These are phyloP conservation scores for Tamandua tetradactyla DNA, from an alignment of 2,797 vertebrate genomes.

Conservation along the genomic window DNA sequence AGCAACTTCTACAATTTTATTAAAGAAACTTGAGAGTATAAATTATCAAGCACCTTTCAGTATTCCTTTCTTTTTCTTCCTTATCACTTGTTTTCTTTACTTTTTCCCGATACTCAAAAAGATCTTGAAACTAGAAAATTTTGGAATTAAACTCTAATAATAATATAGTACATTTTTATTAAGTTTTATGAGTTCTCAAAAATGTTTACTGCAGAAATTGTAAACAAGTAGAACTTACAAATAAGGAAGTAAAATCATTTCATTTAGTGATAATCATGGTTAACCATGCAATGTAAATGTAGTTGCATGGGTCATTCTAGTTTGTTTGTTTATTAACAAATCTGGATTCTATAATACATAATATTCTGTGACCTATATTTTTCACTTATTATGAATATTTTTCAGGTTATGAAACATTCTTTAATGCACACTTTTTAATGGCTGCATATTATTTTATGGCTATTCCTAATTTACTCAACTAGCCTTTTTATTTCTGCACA, in stretches of 20 bases:
- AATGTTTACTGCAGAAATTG: conserved; percentile 1
- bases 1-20: conserved; percentile 32
- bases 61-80: conserved; percentile 11
- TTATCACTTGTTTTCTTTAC: background rate
- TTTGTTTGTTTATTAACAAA: conserved; percentile 19
- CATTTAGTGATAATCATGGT: background rate
- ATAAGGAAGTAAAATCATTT: conserved; percentile 23
- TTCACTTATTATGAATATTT: conserved; percentile 23
- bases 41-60: background rate
- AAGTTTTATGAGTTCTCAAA: conserved; percentile 41
- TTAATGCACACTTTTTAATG: conserved; percentile 9
- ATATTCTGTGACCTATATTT: background rate
- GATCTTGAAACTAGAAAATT: conserved; percentile 24
- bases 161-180: conserved; percentile 21
- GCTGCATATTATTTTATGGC: background rate
- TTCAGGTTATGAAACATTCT: conserved; percentile 10
- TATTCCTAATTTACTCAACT: conserved; percentile 32
- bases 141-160: conserved; percentile 18
- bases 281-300: background rate
- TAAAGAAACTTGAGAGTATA: conserved; percentile 13
- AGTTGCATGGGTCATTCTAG: background rate
- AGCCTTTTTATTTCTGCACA: background rate
- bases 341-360: background rate
- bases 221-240: conserved; percentile 16
- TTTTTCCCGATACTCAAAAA: conserved; percentile 12